Conservation (phyloP, 2,797 vertebrate species). For the Pangasius sanitwongsei region DNA sequence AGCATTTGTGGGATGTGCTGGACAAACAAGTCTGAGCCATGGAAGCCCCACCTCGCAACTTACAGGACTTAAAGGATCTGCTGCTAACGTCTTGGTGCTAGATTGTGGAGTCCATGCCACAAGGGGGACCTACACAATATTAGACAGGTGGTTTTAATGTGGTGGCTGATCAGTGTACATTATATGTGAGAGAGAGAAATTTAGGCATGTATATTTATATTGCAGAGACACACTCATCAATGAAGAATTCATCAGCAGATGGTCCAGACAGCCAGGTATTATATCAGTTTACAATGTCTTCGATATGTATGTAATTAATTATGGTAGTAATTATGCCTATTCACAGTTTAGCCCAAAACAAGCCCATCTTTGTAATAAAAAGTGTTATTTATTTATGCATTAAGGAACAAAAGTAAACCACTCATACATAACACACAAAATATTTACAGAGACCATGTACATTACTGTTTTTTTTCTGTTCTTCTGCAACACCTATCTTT, state of each 20-base stretch:
- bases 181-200: background rate
- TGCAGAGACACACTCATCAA: background rate
- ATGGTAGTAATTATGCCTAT: background rate
- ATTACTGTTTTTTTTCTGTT: background rate
- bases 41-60: no score
- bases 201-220: background rate
- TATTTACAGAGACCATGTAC: constrained; percentile 8
- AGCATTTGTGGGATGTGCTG: no score
- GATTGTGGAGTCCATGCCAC: no score
- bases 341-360: background rate
- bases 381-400: constrained; percentile 11
- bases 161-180: no score
- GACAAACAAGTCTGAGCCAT: no score
- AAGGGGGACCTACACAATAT: no score
- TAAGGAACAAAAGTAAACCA: background rate
- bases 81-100: no score
- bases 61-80: no score
- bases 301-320: background rate
- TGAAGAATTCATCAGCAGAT: background rate
- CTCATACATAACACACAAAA: background rate
- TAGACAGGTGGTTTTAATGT: no score
- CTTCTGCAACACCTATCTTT: background rate
- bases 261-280: constrained; percentile 6
- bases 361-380: background rate
- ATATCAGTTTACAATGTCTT: background rate